A percentile compares a stretch with the other conserved stretches of the same genome.
Conservation (phyloP, 2,113 vertebrate species). For the Garra rufa region DNA sequence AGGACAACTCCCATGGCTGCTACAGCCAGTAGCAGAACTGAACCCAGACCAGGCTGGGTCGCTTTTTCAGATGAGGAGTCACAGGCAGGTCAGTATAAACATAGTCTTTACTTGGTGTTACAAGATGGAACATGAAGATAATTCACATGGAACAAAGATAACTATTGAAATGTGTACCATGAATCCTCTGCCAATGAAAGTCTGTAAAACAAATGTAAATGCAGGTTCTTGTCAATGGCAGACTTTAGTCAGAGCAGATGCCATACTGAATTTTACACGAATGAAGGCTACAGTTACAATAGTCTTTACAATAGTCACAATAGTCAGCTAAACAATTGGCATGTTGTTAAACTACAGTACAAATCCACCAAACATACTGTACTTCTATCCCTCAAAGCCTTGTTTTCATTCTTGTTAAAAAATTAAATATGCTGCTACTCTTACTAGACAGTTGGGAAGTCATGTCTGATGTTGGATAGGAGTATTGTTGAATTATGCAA, state of each 20-base stretch:
- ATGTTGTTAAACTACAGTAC: not conserved
- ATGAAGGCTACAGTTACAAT: not conserved
- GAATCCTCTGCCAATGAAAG: not conserved
- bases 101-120: not conserved
- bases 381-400: not conserved
- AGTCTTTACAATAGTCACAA: no score
- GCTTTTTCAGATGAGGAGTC: conserved; percentile 51
- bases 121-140: not conserved
- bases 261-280: not conserved
- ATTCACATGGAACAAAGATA: not conserved
- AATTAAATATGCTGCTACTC: not conserved
- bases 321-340: not conserved
- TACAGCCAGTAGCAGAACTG: conserved; percentile 17
- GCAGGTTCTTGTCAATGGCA: not conserved
- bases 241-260: not conserved
- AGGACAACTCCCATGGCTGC: conserved; percentile 42
- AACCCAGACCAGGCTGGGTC: conserved; percentile 53
- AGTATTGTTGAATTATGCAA: not conserved
- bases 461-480: not conserved
- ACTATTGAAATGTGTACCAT: not conserved
- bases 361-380: no score
- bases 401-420: not conserved
- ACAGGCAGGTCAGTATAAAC: conserved; percentile 30
- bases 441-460: not conserved
- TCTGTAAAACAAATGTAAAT: not conserved